Conservation (phyloP, 2,888 invertebrate species). For the Tachina fera region DNA sequence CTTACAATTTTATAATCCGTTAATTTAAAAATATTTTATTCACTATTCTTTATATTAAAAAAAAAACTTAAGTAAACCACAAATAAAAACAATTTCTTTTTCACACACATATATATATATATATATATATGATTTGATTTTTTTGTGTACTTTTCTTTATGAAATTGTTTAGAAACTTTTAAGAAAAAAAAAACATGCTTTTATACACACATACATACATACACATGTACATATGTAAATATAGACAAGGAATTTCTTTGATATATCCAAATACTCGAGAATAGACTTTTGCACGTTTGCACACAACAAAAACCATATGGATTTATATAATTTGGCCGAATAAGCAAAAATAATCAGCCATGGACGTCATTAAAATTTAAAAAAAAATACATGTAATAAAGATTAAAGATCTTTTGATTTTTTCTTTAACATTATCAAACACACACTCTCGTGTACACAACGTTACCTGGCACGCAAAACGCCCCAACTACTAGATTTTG, state of each 20-base stretch:
- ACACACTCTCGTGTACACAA: too few relatives aligned
- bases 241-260: constrained; percentile 51
- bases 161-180: constrained; percentile 57
- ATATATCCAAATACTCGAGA: constrained; percentile 25
- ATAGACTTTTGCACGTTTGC: constrained; percentile 47
- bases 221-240: neutral
- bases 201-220: too few relatives aligned
- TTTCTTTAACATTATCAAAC: neutral
- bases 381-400: constrained; percentile 29
- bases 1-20: constrained; percentile 71
- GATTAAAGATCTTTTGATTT: neutral
- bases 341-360: constrained; percentile 8
- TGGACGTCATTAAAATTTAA: constrained; percentile 40
- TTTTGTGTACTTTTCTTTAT: constrained; percentile 60
- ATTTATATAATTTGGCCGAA: constrained; percentile 14
- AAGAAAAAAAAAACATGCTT: constrained; percentile 4
- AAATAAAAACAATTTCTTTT: constrained; percentile 35
- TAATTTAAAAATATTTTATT: constrained; percentile 66
- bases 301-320: constrained; percentile 48
- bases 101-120: constrained; percentile 23
- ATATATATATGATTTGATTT: constrained; percentile 66
- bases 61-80: constrained; percentile 11
- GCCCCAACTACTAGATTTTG: too few relatives aligned
- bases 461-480: too few relatives aligned
- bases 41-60: neutral